A percentile compares a stretch with the other conserved stretches of the same genome.
Evolutionary conservation across 2,888 invertebrate species (phyloP).

Genomic region (Pristionchus maxplancki): DNA sequence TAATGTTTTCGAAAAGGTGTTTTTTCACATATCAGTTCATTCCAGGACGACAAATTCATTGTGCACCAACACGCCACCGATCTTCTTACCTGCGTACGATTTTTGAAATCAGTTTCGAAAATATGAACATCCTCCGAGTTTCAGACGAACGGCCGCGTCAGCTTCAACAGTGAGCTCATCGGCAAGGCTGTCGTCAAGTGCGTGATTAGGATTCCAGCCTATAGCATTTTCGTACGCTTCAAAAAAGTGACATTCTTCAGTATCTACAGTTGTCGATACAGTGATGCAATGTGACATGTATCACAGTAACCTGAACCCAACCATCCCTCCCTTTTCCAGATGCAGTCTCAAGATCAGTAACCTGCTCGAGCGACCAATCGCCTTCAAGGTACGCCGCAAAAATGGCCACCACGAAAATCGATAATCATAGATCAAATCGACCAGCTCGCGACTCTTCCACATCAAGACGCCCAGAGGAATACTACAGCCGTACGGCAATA

Average conservation of each 20-base stretch:
- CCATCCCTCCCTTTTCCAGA: conserved; percentile 4
- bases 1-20: not conserved
- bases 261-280: not conserved
- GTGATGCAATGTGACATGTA: no score
- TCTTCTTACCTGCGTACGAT: conserved; percentile 17
- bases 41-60: conserved; percentile 13
- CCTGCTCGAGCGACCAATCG: conserved; percentile 5
- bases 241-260: not conserved
- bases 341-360: conserved; percentile 30
- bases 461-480: conserved; percentile 12
- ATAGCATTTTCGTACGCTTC: no score
- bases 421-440: conserved; percentile 27
- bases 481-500: not conserved
- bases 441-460: conserved; percentile 10
- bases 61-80: conserved; percentile 30
- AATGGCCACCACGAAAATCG: not conserved
- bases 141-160: conserved; percentile 36
- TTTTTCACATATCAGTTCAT: not conserved
- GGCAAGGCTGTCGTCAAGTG: conserved; percentile 14
- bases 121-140: not conserved
- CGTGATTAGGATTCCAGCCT: no score
- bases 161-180: conserved; percentile 21
- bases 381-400: not conserved
- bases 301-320: no score
- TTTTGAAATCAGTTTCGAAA: not conserved